phyloP scores from a whole-genome alignment of 2,888 invertebrate species.

The Eurois occulta region DNA sequence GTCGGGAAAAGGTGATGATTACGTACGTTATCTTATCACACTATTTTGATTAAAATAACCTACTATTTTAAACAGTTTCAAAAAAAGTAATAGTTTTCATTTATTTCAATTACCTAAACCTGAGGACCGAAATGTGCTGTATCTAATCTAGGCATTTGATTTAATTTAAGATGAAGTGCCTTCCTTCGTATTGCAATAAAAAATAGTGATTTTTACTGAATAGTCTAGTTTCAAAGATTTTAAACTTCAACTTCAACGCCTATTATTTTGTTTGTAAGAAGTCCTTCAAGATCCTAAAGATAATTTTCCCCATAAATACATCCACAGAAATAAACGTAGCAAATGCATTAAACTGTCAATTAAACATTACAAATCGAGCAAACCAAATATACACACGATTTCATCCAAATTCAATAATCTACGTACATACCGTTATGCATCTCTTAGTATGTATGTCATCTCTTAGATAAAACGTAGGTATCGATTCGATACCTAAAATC shows the following conservation, averaged over 20 bases:
- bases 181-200: background rate
- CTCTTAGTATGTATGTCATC: slow-evolving; percentile 31
- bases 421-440: slow-evolving; percentile 1
- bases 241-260: no score
- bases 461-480: slow-evolving; percentile 51
- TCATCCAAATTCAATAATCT: background rate
- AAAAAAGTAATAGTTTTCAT: no score
- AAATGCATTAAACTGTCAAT: slow-evolving; percentile 14
- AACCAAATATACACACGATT: slow-evolving; percentile 17
- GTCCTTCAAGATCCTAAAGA: background rate
- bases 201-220: background rate
- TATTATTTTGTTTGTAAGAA: no score
- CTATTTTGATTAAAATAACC: no score
- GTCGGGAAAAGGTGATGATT: no score
- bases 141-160: background rate
- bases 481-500: slow-evolving; percentile 22
- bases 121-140: background rate
- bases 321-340: background rate
- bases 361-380: background rate
- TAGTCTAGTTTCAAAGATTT: no score
- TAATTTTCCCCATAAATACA: background rate
- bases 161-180: background rate
- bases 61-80: no score
- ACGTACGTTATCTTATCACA: no score
- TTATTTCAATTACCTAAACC: background rate